A percentile compares a stretch with the other conserved stretches of the same genome.
These are phyloP conservation scores for Himalopsyche anomala DNA, from an alignment of 2,888 invertebrate species.

Conservation along the genomic window DNA sequence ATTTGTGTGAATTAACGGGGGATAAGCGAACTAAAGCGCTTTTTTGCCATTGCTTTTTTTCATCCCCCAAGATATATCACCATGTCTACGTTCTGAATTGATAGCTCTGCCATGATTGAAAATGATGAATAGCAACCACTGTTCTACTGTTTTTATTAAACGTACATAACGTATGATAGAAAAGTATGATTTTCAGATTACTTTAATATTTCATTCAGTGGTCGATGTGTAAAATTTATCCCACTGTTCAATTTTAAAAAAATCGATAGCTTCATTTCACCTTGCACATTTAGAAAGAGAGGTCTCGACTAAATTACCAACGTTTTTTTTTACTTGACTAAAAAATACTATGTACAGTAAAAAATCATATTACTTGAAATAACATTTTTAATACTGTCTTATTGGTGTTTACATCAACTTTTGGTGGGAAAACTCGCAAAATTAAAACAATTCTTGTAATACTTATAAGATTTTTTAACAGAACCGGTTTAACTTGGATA, in stretches of 20 bases:
- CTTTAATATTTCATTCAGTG: background rate
- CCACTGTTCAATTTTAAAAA: background rate
- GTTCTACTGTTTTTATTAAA: constrained; percentile 15
- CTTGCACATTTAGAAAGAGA: no score
- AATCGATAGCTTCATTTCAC: background rate
- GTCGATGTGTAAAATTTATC: background rate
- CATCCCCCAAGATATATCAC: constrained; percentile 35
- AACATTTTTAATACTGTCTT: no score
- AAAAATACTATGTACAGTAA: no score
- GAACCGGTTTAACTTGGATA: no score
- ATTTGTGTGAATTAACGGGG: constrained; percentile 47
- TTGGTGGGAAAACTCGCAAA: no score
- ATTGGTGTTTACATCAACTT: no score
- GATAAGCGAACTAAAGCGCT: background rate
- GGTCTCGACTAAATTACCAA: no score
- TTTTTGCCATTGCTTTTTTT: constrained; percentile 36
- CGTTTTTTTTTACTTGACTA: no score
- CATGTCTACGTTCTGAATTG: constrained; percentile 26
- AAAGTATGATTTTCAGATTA: no score
- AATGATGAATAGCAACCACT: constrained; percentile 35
- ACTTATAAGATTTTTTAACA: no score
- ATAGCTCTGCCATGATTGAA: constrained; percentile 10
- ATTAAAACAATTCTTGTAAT: no score
- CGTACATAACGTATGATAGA: background rate
- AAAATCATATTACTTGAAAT: no score